phyloP scores from a whole-genome alignment of 2,888 invertebrate species.

The Catocala sponsa region DNA sequence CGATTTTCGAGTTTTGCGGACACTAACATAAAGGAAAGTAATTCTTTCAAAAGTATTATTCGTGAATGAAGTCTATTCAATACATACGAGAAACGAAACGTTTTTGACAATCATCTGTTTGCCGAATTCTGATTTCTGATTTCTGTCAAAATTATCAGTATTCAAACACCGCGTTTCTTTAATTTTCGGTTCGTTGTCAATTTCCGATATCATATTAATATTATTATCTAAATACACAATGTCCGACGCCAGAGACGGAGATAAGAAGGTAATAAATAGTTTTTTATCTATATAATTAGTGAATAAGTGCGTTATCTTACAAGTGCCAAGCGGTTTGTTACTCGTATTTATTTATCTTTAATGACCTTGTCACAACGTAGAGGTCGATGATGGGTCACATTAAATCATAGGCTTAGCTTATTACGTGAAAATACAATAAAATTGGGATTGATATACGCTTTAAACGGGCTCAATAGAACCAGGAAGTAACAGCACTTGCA shows the following conservation, averaged over 20 bases:
- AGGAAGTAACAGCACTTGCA: background rate
- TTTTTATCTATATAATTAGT: conserved; percentile 60
- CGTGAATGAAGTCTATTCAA: too few relatives aligned
- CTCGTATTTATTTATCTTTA: conserved; percentile 65
- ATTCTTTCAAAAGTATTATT: too few relatives aligned
- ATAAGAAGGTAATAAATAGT: conserved; percentile 78
- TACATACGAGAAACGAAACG: conserved; percentile 36
- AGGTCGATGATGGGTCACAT: conserved; percentile 65
- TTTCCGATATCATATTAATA: conserved; percentile 38
- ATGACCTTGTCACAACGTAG: conserved; percentile 71
- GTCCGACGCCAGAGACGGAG: conserved; percentile 70
- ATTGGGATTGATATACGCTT: conserved; percentile 10
- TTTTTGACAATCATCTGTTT: conserved; percentile 60
- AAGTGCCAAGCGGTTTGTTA: conserved; percentile 48
- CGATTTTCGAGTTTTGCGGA: too few relatives aligned
- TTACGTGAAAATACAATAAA: conserved; percentile 7
- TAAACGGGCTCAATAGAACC: background rate
- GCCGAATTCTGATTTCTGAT: conserved; percentile 28
- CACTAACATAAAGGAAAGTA: too few relatives aligned
- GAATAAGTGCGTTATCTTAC: conserved; percentile 49
- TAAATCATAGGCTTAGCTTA: conserved; percentile 26
- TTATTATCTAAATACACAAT: conserved; percentile 64
- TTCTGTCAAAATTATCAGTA: conserved; percentile 40
- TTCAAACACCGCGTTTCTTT: conserved; percentile 37
- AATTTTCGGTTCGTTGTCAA: conserved; percentile 39